phyloP scores from a whole-genome alignment of 35 echinoderm and acorn worm genomes.

The Holothuria glaberrima region DNA sequence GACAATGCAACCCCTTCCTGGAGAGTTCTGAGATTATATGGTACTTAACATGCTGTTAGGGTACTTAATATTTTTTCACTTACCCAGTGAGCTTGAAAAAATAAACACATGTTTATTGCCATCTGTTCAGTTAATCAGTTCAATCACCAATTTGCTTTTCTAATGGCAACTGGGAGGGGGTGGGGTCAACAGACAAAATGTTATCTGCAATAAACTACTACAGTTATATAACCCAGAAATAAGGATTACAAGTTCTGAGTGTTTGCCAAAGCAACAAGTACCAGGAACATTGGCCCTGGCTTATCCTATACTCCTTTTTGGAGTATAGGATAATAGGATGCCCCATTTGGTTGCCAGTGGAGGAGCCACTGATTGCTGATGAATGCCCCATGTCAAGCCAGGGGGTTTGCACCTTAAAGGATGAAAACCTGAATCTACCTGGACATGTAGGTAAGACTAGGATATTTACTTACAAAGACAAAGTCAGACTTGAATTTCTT shows the following conservation, averaged over 20 bases:
- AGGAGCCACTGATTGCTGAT: not conserved
- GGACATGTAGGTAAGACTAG: too few species aligned
- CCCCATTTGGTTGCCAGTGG: not conserved
- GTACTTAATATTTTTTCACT: not conserved
- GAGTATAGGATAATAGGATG: too few species aligned
- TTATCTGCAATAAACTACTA: not conserved
- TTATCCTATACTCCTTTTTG: not conserved
- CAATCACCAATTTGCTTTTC: not conserved
- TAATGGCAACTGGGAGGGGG: not conserved
- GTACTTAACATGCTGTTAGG: not conserved
- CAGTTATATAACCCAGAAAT: slow-evolving; percentile 3
- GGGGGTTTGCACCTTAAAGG: too few species aligned
- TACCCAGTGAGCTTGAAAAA: not conserved
- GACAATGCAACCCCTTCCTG: not conserved
- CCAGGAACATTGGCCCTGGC: not conserved
- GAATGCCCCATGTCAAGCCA: not conserved
- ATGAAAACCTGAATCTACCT: too few species aligned
- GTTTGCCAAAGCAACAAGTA: not conserved
- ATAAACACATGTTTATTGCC: not conserved
- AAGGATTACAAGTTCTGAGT: too few species aligned
- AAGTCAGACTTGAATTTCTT: slow-evolving; percentile 27
- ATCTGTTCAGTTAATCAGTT: not conserved
- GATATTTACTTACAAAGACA: too few species aligned
- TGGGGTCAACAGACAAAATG: not conserved
- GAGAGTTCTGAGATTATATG: not conserved